Evolutionary conservation across 1,140 invertebrate genomes (phyloP), one percentile per base, ranked within the genome.

Genomic region (Mya arenaria): DNA sequence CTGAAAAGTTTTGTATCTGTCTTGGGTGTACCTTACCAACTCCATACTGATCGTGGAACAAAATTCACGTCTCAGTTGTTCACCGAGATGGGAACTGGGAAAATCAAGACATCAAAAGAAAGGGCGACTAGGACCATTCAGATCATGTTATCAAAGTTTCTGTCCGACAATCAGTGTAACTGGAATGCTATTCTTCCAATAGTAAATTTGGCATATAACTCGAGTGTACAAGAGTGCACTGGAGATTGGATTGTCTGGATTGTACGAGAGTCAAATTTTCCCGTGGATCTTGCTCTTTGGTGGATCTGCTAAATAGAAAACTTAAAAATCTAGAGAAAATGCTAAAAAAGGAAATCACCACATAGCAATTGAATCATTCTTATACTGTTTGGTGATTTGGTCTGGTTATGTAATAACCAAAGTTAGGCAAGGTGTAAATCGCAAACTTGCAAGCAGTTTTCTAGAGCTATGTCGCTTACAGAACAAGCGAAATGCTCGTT

Each of bases 161-260:
- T 62, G 30, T 17, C 19, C 17, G 58, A 62, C 10, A 48, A 48
- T 48, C 41, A 48, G 10, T 19, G 41, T 48, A 19, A 48, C 41
- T 48, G 41, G 41, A 19, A 48, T 19, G 41, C 10, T 13, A 10
- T 13, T 48, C 41, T 48, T 13, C 41, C 10, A 48, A 74, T 77
- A 41, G 63, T 87, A 0, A 74, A 78, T 63, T 60, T 65, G 41
- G 71, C 75, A 15, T 85, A 85, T 23, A 8, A 72, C 25, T 15
- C 65, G 0, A 63, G 85, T 4, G 36, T 28, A 25, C 73, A 88
- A 44, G 68, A 83, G 19, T 82, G 58, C 0, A 85, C 84, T 0
- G 84, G 85, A 0, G 39, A 68, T n/a, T 84, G 41, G 15, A 78
- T 84, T n/a, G n/a, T n/a, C n/a, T n/a, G n/a, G n/a, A n/a, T n/a